Base-by-base conservation (phyloP, 2,797 vertebrate species). In the Leuciscus waleckii region DNA sequence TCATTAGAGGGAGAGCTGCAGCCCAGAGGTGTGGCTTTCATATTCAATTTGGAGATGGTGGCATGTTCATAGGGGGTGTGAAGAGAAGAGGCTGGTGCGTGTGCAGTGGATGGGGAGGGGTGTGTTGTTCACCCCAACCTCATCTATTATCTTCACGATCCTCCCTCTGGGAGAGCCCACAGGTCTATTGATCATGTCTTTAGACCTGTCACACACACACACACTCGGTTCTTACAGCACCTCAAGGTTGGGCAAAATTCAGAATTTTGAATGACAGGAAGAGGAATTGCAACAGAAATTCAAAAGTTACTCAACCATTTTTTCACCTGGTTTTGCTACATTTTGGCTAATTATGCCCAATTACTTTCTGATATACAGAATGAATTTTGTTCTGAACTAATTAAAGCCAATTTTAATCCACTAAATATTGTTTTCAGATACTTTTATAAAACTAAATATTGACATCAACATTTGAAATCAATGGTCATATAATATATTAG, bases 21-120 rank as follows among this genome's bases (percentile, higher is more conserved):
- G 54, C 87, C 84, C 85, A 85, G 92, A 92, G 92, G 92, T 82
- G 89, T 85, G 88, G 88, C 91, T 93, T 93, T 93, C 88, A 87
- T 93, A 92, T 94, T 94, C 94, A 95, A 95, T 95, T 94, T 95
- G 90, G 92, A 93, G 90, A 95, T 95, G 94, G 92, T 92, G 81
- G 90, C 91, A 91, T 89, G 93, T 93, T 93, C 92, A 88, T 92
- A 91, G 93, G 86, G 88, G 90, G 87, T 92, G 90, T 90, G 88
- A 92, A 87, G 32, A 88, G 92, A 91, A 73, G 71, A 78, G 82
- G 43, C 71, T 67, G 35, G 39, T 39, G 61, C 11, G 75, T 81
- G 73, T 79, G 79, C 5, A 35, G 56, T 39, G 70, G 46, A 61
- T 23, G 46, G 81, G 58, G 54, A 56, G 54, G 68, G 86, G 58